Percentiles rank a stretch among this genome's conserved stretches.
Conservation (phyloP, 2,888 invertebrate genomes). For the Drosophila hawaiiensis region DNA sequence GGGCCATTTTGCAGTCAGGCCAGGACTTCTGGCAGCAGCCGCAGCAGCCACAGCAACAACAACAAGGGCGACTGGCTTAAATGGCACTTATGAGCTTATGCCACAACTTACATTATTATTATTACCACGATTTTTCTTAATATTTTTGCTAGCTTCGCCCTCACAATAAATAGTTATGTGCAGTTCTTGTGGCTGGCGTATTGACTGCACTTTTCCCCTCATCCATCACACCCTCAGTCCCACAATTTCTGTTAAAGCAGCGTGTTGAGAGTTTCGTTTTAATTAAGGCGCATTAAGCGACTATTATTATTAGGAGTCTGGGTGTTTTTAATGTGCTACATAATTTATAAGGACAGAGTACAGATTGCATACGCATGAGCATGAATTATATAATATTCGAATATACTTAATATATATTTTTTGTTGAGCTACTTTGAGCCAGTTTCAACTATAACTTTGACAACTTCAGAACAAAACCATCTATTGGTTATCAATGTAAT, state of each 20-base stretch:
- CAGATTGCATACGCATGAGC: not conserved
- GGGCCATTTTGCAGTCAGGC: slow-evolving; percentile 68
- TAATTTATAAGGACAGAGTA: not conserved
- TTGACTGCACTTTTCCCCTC: slow-evolving; percentile 20
- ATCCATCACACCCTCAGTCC: not conserved
- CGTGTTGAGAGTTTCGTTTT: slow-evolving; percentile 52
- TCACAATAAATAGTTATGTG: slow-evolving; percentile 76
- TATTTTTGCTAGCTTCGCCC: slow-evolving; percentile 39
- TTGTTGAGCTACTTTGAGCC: not conserved
- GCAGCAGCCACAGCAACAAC: slow-evolving; percentile 34
- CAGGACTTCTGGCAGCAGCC: slow-evolving; percentile 57
- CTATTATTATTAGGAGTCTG: slow-evolving; percentile 52
- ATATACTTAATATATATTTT: not conserved
- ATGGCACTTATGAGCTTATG: slow-evolving; percentile 81
- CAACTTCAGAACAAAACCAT: not conserved
- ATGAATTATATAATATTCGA: not conserved
- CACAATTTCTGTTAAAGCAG: slow-evolving; percentile 8
- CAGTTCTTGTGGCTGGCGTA: slow-evolving; percentile 39
- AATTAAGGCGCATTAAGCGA: slow-evolving; percentile 68
- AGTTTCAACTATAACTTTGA: not conserved
- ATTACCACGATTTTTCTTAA: slow-evolving; percentile 69
- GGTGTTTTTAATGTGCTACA: slow-evolving; percentile 31
- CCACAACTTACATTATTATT: slow-evolving; percentile 82
- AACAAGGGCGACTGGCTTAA: slow-evolving; percentile 67
- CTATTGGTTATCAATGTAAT: not conserved